phyloP scores from a whole-genome alignment of 2,113 vertebrate genomes.

The Mandrillus leucophaeus region DNA sequence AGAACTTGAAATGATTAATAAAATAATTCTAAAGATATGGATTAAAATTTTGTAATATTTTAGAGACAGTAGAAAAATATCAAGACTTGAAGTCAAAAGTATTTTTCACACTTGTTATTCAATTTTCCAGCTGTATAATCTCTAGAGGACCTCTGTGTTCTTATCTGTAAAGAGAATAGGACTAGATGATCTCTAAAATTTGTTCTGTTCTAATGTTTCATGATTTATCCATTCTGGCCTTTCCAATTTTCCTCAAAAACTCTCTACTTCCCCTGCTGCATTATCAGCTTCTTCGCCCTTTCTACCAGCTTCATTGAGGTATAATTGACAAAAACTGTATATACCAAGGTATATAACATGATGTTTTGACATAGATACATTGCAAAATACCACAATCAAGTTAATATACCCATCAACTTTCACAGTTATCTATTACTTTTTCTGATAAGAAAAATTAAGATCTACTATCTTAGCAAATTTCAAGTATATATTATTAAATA shows the following conservation, averaged over 20 bases:
- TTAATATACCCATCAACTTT: not conserved
- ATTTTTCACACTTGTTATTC: not conserved
- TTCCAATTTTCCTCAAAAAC: not conserved
- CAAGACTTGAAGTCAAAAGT: not conserved
- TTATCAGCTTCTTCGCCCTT: not conserved
- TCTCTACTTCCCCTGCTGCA: not conserved
- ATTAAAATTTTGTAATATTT: constrained; percentile 33
- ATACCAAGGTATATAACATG: not conserved
- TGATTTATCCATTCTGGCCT: not conserved
- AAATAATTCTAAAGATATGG: constrained; percentile 4
- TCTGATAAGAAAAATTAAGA: not conserved
- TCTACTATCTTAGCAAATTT: not conserved
- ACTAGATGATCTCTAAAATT: not conserved
- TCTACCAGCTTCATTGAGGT: not conserved
- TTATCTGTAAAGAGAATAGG: not conserved
- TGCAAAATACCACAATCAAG: not conserved
- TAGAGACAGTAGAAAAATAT: not conserved
- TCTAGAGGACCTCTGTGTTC: not conserved
- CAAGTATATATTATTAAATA: not conserved
- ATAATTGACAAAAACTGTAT: not conserved
- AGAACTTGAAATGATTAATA: constrained; percentile 20
- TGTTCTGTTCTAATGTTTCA: not conserved
- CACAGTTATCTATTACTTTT: not conserved
- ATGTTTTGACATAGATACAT: not conserved
- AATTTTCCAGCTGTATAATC: not conserved